Evolutionary conservation across 1,140 invertebrate species (phyloP).

Genomic region (Nymphalis io): DNA sequence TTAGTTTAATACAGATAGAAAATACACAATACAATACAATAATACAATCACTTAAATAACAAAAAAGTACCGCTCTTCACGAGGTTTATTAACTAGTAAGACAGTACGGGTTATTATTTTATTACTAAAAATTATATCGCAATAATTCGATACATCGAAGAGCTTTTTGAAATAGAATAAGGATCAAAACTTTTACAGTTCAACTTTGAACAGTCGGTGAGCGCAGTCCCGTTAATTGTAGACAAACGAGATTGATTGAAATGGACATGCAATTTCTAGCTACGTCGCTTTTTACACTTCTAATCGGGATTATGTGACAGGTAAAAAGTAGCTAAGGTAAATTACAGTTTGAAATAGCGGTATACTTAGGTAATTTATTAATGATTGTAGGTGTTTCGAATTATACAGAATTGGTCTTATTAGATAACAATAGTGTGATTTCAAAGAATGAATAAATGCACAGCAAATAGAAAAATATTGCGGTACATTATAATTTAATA

Average conservation of each 20-base stretch:
- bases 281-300: conserved; percentile 31
- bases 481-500: too few species aligned
- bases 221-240: conserved; percentile 61
- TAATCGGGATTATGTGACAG: conserved; percentile 37
- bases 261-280: conserved; percentile 52
- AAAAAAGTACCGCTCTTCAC: too few species aligned
- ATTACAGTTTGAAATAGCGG: not conserved
- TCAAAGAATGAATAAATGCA: too few species aligned
- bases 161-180: conserved; percentile 44
- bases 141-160: not conserved
- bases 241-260: conserved; percentile 74
- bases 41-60: too few species aligned
- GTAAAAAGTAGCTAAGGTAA: conserved; percentile 28
- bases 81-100: too few species aligned
- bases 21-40: too few species aligned
- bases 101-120: not conserved
- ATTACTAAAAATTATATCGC: not conserved
- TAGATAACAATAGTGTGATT: too few species aligned
- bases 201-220: conserved; percentile 55
- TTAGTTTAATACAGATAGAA: too few species aligned
- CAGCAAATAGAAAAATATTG: too few species aligned
- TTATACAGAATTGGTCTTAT: too few species aligned
- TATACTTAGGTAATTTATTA: not conserved
- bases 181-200: conserved; percentile 50
- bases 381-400: not conserved